Evolutionary conservation across 2,888 invertebrate genomes (phyloP).

Genomic region (Plagodis pulveraria): DNA sequence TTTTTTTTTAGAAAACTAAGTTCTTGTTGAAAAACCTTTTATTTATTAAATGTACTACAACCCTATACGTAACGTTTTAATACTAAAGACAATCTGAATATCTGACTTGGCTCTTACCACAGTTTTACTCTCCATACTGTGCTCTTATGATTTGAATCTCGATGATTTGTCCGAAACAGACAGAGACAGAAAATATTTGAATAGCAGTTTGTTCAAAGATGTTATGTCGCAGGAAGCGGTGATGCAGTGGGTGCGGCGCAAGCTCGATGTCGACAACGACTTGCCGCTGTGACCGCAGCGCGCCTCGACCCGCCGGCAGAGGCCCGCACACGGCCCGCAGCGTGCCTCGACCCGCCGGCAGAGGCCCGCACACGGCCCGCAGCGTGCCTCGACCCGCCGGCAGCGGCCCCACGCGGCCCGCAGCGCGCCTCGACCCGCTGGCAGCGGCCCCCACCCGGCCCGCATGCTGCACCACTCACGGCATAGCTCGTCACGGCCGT

Average conservation of each 20-base stretch:
- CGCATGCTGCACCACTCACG: not conserved
- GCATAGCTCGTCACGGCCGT: not conserved
- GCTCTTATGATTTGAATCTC: too few species aligned
- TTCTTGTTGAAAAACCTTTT: too few species aligned
- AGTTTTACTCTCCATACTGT: too few species aligned
- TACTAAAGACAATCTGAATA: too few species aligned
- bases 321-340: constrained; percentile 3
- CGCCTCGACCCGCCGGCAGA: constrained; percentile 2
- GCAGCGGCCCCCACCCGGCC: not conserved
- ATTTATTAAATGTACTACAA: too few species aligned
- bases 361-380: not conserved
- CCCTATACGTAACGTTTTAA: too few species aligned
- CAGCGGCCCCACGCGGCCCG: not conserved
- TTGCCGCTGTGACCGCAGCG: constrained; percentile 47
- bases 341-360: not conserved
- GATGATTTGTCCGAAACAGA: too few species aligned
- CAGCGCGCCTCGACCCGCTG: not conserved
- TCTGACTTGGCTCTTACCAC: too few species aligned
- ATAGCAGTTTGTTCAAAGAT: not conserved
- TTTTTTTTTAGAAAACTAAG: too few species aligned
- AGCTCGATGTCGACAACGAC: constrained; percentile 72
- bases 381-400: not conserved
- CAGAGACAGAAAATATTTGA: too few species aligned
- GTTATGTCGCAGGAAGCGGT: constrained; percentile 58
- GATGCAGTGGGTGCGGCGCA: constrained; percentile 73